These are phyloP conservation scores for Pedetes capensis DNA, from an alignment of 2,113 vertebrate species.

Conservation along the genomic window DNA sequence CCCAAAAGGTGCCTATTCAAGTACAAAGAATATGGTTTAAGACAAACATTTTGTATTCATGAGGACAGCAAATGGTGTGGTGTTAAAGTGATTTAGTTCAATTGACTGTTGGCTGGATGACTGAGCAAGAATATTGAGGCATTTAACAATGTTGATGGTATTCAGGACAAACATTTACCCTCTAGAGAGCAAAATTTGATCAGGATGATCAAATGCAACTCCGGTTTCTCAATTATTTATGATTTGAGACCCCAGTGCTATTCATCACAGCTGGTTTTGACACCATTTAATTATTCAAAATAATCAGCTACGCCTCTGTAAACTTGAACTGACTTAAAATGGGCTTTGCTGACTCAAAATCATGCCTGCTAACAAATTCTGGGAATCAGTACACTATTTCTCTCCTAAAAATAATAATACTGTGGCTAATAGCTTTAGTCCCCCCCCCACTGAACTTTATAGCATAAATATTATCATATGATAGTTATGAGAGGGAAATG, in stretches of 20 bases:
- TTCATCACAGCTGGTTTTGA: constrained; percentile 90
- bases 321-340: constrained; percentile 84
- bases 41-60: constrained; percentile 85
- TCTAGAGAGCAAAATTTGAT: constrained; percentile 89
- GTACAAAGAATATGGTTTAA: constrained; percentile 72
- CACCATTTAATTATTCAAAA: constrained; percentile 90
- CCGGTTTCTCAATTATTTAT: constrained; percentile 88
- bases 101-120: constrained; percentile 87
- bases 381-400: constrained; percentile 63
- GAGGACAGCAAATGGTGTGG: constrained; percentile 83
- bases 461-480: not conserved
- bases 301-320: constrained; percentile 86
- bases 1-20: constrained; percentile 12
- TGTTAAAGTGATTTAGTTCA: constrained; percentile 86
- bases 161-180: constrained; percentile 88
- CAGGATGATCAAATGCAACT: constrained; percentile 89
- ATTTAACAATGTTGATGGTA: constrained; percentile 89
- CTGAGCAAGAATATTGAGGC: constrained; percentile 87
- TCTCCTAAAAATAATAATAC: not conserved
- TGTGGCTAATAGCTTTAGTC: not conserved
- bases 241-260: constrained; percentile 83
- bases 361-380: constrained; percentile 79
- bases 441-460: not conserved
- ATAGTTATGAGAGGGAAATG: not conserved
- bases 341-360: constrained; percentile 81